phyloP scores from a whole-genome alignment of 64 coral and sea anemone species.

The Stylophora pistillata region DNA sequence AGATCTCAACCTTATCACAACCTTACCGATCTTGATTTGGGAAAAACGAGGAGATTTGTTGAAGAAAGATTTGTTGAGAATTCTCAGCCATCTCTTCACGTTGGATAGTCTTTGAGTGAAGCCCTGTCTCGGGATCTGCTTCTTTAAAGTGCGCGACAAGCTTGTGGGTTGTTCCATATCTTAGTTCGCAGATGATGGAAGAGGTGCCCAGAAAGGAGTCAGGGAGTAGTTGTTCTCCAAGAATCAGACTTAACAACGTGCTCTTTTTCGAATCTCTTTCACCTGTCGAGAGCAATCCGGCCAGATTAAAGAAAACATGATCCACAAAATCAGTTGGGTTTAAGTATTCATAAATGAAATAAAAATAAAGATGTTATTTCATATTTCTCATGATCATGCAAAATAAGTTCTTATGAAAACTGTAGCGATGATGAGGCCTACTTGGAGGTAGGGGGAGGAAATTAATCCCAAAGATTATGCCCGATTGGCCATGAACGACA shows the following conservation, averaged over 20 bases:
- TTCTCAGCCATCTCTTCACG: not conserved
- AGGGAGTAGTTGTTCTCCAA: conserved; percentile 49
- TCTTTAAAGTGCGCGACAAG: conserved; percentile 35
- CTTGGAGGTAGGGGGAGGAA: no score
- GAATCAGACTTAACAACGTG: conserved; percentile 43
- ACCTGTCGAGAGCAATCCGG: not conserved
- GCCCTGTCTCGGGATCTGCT: conserved; percentile 29
- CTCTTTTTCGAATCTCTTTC: conserved; percentile 53
- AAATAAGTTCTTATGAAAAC: no score
- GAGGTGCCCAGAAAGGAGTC: conserved; percentile 19
- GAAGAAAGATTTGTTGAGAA: not conserved
- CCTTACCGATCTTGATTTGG: conserved; percentile 11
- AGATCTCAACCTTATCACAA: conserved; percentile 53
- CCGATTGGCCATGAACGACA: no score
- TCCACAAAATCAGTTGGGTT: no score
- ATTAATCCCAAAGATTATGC: no score
- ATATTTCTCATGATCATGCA: no score
- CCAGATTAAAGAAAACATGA: no score
- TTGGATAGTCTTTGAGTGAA: not conserved
- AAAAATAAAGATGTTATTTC: no score
- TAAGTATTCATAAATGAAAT: no score
- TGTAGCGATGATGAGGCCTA: no score
- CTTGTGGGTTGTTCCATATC: conserved; percentile 4
- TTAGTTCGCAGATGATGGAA: conserved; percentile 48
- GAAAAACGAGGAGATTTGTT: conserved; percentile 45